Percentiles rank a stretch among this genome's conserved stretches.
Evolutionary conservation across 2,113 vertebrate species (phyloP).

Genomic region (Oriolus oriolus): DNA sequence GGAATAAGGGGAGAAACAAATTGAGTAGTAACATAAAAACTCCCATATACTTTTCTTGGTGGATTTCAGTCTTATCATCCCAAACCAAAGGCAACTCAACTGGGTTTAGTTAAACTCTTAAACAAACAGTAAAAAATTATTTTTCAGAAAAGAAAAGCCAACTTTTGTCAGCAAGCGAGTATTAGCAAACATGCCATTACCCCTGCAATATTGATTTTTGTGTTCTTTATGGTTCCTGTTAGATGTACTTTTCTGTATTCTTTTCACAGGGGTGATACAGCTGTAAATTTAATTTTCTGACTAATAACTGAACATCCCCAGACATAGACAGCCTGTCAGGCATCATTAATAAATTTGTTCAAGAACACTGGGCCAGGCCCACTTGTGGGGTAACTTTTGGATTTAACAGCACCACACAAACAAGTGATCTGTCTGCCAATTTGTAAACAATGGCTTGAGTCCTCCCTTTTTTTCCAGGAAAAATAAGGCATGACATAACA

Average conservation of each 20-base stretch:
- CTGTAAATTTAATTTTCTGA: constrained; percentile 13
- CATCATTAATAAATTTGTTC: constrained; percentile 7
- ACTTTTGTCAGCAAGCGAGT: neutral
- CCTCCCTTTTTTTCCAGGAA: neutral
- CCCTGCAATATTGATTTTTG: constrained; percentile 3
- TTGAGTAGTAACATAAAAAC: neutral
- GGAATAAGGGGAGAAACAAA: neutral
- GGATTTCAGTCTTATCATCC: neutral
- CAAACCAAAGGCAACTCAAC: neutral
- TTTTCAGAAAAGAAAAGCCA: neutral
- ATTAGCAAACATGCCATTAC: neutral
- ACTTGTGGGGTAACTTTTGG: neutral
- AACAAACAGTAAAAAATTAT: neutral
- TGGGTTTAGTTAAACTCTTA: neutral
- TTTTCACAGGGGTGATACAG: neutral
- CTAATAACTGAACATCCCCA: constrained; percentile 28
- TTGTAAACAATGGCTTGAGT: neutral
- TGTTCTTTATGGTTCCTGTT: neutral
- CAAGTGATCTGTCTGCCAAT: neutral
- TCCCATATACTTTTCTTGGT: neutral
- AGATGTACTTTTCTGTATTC: neutral
- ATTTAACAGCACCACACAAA: neutral
- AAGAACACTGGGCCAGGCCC: neutral
- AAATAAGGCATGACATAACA: neutral
- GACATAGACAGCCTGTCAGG: neutral